Base-by-base conservation (phyloP, 2,113 vertebrate species). In the Sialia sialis region DNA sequence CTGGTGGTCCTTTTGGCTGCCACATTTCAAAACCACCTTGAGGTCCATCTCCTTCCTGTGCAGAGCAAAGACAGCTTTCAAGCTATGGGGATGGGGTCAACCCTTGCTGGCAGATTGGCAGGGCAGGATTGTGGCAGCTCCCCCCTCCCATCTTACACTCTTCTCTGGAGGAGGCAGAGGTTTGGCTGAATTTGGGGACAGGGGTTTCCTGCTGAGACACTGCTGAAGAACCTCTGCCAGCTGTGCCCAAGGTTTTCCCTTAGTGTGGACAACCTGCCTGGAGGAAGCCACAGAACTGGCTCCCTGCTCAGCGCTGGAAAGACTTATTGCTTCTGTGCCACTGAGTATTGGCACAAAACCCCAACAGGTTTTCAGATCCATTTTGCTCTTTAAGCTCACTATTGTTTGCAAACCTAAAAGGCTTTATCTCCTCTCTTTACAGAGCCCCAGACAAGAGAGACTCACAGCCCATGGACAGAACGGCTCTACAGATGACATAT, bases 321-420 rank as follows among this genome's bases (percentile, higher is more conserved):
- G 32, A 38, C 22, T 89, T 66, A 32, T 10, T 55, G 46, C 67
- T 80, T 87, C 87, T 62, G 67, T 93, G 90, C 63, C 88, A 88
- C 10, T 7, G 32, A 83, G 51, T 21, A 32, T 7, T 80, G 82
- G 94, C 94, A 94, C 72, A 80, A 89, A 95, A 92, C 23, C 68
- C 73, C 91, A 89, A 93, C 78, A 94, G 67, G 85, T 92, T 90
- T 95, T 83, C 83, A 32, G 59, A 96, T 85, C 55, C 79, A 85
- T 94, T 94, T 80, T 93, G 67, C 41, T 96, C 70, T 91, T 91
- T 63, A 83, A 80, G 83, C 90, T 70, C 85, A 39, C 92, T 88
- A 81, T 92, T 95, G 94, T 96, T 90, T 80, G 63, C 72, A 83
- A 77, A 90, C 43, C 90, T 84, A 93, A 80, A 92, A 93, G 75